Base-by-base conservation (phyloP, 2,113 vertebrate genomes). In the Zosterops japonicus region DNA sequence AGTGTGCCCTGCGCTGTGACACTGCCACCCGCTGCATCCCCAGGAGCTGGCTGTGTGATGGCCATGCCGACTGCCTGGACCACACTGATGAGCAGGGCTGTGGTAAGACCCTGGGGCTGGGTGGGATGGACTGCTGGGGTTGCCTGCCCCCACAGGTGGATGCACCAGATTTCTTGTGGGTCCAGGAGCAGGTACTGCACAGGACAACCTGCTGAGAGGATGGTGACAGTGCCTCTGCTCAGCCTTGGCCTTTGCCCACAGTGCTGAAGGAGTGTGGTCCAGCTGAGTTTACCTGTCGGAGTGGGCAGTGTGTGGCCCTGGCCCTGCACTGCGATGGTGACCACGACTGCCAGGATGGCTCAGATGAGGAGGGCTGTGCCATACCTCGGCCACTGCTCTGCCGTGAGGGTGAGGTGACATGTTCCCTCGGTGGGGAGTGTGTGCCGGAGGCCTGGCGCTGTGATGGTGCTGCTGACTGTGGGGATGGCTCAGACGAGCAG, bases 401-500 rank as follows among this genome's bases (percentile, higher is more conserved):
- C 93, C 94, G 76, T 5, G 35, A 68, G 0, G 81, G 96, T 0
- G 97, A 98, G 75, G 94, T 97, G 39, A 97, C 24, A 0, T 99
- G 99, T 88, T 95, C 83, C 1, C 56, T 44, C 65, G 98, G 98
- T 9, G 95, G 98, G 12, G 97, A 99, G 93, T 99, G 99, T 24
- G 93, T 99, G 71, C 90, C 98, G 0, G 96, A 97, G 50, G 98
- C 98, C 27, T 99, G 99, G 99, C 78, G 97, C 49, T 99, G 99
- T 27, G 99, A 99, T 13, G 98, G 98, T 0, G 93, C 98, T 11
- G n/a, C 96, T 0, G 99, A 99, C 98, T 99, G 99, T 39, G 31
- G 56, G 44, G 99, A 99, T 3, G 98, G 99, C 9, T 97, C 97
- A 0, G 99, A 99, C 0, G 99, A 99, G 93, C 97, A 98, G 98